Conservation (phyloP, 2,888 invertebrate genomes). For the Chrysolina oricalcia region DNA sequence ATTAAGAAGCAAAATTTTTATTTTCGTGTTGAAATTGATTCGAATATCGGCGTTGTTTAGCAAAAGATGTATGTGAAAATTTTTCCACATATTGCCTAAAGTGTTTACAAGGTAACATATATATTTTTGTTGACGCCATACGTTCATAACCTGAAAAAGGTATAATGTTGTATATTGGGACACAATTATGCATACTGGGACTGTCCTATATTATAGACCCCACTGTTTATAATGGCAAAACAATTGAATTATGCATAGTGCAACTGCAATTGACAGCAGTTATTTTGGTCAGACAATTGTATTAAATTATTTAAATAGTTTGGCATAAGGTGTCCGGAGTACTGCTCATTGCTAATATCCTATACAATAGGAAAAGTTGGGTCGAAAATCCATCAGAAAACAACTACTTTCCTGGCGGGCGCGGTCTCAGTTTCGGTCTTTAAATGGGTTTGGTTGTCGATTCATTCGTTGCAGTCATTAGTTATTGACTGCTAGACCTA, state of each 20-base stretch:
- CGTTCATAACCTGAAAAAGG: constrained; percentile 27
- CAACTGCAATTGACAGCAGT: constrained; percentile 14
- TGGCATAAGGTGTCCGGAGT: too few relatives aligned
- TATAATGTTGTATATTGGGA: constrained; percentile 31
- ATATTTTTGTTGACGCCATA: background rate
- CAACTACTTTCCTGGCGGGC: too few relatives aligned
- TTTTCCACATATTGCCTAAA: constrained; percentile 26
- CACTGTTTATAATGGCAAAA: constrained; percentile 28
- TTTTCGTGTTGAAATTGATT: too few relatives aligned
- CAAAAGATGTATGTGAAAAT: constrained; percentile 14
- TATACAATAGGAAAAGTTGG: too few relatives aligned
- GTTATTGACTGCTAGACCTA: too few relatives aligned
- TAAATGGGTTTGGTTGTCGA: too few relatives aligned
- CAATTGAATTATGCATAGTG: constrained; percentile 28
- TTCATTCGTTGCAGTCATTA: too few relatives aligned
- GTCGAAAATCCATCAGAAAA: too few relatives aligned
- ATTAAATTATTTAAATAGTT: too few relatives aligned
- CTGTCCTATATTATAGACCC: constrained; percentile 29
- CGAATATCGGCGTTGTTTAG: constrained; percentile 16
- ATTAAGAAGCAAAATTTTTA: background rate
- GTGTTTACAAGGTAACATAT: constrained; percentile 26
- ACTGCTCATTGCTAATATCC: too few relatives aligned
- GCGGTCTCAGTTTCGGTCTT: too few relatives aligned
- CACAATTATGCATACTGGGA: constrained; percentile 31
- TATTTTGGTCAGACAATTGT: constrained; percentile 1